Conservation (phyloP, 2,113 vertebrate species). For the Suricata suricatta region DNA sequence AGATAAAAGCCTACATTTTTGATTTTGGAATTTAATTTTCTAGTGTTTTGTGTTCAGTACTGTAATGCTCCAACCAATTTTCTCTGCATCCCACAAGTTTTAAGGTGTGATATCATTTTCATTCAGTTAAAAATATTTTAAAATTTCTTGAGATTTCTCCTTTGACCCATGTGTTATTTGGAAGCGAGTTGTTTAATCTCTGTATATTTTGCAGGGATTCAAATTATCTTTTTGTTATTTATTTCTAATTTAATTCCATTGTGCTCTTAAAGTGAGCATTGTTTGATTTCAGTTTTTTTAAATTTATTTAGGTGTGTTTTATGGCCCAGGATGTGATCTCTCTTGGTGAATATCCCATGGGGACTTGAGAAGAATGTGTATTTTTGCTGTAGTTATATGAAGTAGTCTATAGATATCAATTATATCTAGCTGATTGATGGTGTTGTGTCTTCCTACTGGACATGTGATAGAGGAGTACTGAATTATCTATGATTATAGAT, state of each 20-base stretch:
- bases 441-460: background rate
- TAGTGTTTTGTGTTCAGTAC: background rate
- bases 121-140: background rate
- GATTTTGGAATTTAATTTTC: background rate
- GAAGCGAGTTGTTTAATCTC: background rate
- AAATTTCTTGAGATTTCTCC: background rate
- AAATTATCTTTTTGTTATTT: background rate
- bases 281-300: background rate
- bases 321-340: background rate
- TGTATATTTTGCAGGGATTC: background rate
- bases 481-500: background rate
- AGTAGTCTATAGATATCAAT: background rate
- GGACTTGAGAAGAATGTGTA: background rate
- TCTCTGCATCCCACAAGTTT: background rate
- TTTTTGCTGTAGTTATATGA: background rate
- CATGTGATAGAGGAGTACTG: background rate
- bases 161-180: background rate
- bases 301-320: background rate
- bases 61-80: background rate
- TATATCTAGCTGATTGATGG: too few species aligned
- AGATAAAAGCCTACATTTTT: background rate
- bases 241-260: background rate
- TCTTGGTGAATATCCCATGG: background rate
- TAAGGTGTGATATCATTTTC: background rate
- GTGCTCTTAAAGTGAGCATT: background rate